Percentiles rank a stretch among this genome's conserved stretches.
phyloP scores from a whole-genome alignment of 2,113 vertebrate genomes.

The Condylura cristata region DNA sequence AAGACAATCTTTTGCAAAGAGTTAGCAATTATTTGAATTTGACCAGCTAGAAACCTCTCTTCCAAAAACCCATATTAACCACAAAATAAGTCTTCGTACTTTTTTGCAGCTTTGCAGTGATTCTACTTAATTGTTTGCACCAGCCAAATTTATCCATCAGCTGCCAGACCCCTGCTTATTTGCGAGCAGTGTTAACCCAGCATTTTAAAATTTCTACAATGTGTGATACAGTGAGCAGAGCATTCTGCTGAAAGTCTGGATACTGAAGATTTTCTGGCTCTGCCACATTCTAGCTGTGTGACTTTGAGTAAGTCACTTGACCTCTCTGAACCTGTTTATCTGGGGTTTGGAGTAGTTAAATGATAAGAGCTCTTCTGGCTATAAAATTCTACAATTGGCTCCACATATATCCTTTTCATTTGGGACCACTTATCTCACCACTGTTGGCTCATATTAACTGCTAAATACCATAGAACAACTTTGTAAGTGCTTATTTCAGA shows the following conservation, averaged over 20 bases:
- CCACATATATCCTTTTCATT: slow-evolving; percentile 11
- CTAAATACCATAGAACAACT: slow-evolving; percentile 60
- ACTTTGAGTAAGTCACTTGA: slow-evolving; percentile 53
- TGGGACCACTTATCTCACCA: slow-evolving; percentile 46
- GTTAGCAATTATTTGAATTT: slow-evolving; percentile 31
- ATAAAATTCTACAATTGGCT: slow-evolving; percentile 29
- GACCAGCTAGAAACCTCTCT: slow-evolving; percentile 27
- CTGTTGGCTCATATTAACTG: slow-evolving; percentile 2
- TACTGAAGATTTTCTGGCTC: background rate
- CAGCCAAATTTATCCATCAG: slow-evolving; percentile 49
- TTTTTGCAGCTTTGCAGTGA: slow-evolving; percentile 54
- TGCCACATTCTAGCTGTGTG: slow-evolving; percentile 29
- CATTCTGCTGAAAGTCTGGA: background rate
- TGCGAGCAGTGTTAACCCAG: slow-evolving; percentile 20
- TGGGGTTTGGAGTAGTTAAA: background rate
- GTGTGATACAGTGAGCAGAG: background rate
- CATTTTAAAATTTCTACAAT: background rate
- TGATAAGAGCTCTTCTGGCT: slow-evolving; percentile 32
- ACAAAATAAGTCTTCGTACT: slow-evolving; percentile 54
- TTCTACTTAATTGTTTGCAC: slow-evolving; percentile 46
- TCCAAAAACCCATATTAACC: slow-evolving; percentile 38
- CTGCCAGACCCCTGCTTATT: slow-evolving; percentile 56
- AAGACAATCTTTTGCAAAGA: background rate
- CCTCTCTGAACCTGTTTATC: slow-evolving; percentile 57
- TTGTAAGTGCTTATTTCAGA: slow-evolving; percentile 61